Evolutionary conservation across 2,113 vertebrate genomes (phyloP).

Genomic region (Poicephalus meyeri): DNA sequence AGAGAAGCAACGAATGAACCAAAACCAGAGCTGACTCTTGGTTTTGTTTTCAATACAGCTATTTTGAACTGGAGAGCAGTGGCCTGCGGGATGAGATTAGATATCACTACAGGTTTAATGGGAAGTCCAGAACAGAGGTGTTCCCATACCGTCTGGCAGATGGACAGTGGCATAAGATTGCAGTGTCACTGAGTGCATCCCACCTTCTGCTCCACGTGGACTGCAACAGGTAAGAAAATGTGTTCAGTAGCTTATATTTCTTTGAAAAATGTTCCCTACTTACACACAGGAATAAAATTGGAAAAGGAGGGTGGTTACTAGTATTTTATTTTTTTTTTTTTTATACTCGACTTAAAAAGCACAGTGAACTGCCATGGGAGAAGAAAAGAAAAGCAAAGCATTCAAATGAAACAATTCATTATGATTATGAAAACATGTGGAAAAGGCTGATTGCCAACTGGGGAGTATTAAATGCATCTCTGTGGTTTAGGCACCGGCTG

Average conservation of each 20-base stretch:
- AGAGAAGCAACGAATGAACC: background rate
- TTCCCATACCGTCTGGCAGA: constrained; percentile 93
- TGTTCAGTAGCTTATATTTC: background rate
- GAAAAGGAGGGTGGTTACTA: background rate
- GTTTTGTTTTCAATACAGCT: constrained; percentile 74
- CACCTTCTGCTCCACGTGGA: constrained; percentile 90
- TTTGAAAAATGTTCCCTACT: background rate
- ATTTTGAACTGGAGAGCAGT: constrained; percentile 96
- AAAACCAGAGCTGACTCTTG: background rate
- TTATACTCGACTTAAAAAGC: background rate
- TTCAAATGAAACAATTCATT: constrained; percentile 52
- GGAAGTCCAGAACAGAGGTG: constrained; percentile 87
- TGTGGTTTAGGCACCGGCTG: background rate
- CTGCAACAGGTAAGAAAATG: constrained; percentile 87
- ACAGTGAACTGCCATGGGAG: background rate
- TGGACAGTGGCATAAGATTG: constrained; percentile 90
- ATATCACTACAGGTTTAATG: constrained; percentile 88
- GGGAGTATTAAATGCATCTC: constrained; percentile 66
- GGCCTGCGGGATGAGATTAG: constrained; percentile 91
- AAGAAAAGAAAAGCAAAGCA: constrained; percentile 65
- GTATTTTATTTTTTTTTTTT: background rate
- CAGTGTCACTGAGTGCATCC: constrained; percentile 87
- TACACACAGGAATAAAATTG: background rate
- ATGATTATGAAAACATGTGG: constrained; percentile 65
- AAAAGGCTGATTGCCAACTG: constrained; percentile 72